Conservation (phyloP, 2,113 vertebrate genomes). For the Menidia beryllina region DNA sequence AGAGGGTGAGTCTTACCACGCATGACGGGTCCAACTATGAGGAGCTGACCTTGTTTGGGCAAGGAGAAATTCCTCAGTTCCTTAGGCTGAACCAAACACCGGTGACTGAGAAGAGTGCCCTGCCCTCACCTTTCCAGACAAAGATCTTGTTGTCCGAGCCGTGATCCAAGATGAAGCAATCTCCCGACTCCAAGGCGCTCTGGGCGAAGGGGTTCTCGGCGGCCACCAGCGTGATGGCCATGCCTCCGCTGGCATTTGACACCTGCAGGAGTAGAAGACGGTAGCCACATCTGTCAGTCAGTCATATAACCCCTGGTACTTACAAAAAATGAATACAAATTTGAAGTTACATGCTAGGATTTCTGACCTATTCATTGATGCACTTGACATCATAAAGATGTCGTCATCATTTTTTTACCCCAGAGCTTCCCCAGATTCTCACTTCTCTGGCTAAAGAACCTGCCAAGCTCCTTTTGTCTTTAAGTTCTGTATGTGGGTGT, state of each 20-base stretch:
- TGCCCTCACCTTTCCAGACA: conserved; percentile 93
- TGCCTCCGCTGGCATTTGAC: conserved; percentile 87
- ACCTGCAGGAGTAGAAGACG: conserved; percentile 80
- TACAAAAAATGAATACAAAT: no score
- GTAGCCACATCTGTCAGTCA: background rate
- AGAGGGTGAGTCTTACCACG: background rate
- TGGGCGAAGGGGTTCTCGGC: conserved; percentile 96
- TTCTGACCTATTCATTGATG: no score
- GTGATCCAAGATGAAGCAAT: conserved; percentile 97
- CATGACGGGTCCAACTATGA: no score
- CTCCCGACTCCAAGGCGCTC: conserved; percentile 88
- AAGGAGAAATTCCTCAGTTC: background rate
- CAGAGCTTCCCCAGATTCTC: no score
- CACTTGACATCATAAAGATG: no score
- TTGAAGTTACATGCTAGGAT: no score
- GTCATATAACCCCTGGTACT: background rate
- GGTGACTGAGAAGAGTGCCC: no score
- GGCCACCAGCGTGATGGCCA: conserved; percentile 91
- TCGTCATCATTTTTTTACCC: no score
- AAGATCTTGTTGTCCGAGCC: conserved; percentile 94
- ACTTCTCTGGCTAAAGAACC: no score
- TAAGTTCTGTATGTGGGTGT: no score
- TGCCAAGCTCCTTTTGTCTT: no score
- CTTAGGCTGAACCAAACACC: background rate
- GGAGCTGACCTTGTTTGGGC: no score